Base-by-base conservation (phyloP, 2,113 vertebrate genomes). In the Leptobrachium ailaonicum region DNA sequence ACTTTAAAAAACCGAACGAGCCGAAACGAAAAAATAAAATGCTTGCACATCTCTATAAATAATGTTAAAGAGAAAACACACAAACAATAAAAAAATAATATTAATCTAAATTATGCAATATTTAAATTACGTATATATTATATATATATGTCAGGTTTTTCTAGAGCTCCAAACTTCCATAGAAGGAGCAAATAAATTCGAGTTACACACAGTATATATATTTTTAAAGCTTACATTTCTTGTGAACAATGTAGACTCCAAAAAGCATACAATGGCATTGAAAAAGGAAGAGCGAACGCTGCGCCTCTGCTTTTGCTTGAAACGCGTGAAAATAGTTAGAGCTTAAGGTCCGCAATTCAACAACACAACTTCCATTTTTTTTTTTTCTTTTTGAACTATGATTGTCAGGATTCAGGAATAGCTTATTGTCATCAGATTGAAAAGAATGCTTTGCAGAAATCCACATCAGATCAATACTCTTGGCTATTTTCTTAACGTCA, bases 351-450 rank as follows among this genome's bases (percentile, higher is more conserved):
- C 75, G 58, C 79, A 41, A 71, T 47, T 75, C 72, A 81, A 41
- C 20, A 12, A n/a, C 71, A 75, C 44, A 81, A 81, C 12, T 67
- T 47, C 50, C 45, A 41, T 72, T 88, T 89, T 32, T 32, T 32
- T 32, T 32, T 87, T 84, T 84, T 85, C 80, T 82, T 73, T 66
- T 82, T 85, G 86, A 85, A 88, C 86, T 87, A 86, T 87, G 85
- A 89, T 88, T 87, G 86, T 84, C 82, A 87, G 85, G 77, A 87
- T 85, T 85, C 83, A 87, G 85, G 79, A 87, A 85, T 85, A 80
- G 84, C 84, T 88, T 87, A 88, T 90, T 89, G 86, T 90, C 85
- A 41, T 0, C 47, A 82, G 0, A 76, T 75, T 86, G 79, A 86
- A 87, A 86, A 83, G 81, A 45, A 86, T 74, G 82, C 77, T 0